Conservation (phyloP, 2,888 invertebrate species). For the Dryadula phaetusa region DNA sequence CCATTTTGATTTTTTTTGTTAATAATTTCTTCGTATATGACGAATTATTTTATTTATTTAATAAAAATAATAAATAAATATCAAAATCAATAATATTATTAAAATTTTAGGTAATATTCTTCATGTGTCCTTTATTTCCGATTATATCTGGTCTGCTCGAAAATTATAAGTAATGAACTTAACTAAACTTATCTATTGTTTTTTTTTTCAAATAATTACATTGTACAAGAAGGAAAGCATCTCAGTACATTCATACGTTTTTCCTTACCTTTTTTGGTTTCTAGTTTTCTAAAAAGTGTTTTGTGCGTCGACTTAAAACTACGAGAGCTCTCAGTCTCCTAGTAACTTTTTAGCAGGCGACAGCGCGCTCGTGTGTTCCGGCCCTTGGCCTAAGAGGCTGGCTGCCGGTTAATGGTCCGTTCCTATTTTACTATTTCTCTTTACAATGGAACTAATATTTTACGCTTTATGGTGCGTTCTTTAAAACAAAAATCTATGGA, state of each 20-base stretch:
- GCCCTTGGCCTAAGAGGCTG: constrained; percentile 38
- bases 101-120: too few relatives aligned
- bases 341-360: constrained; percentile 33
- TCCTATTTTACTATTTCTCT: constrained; percentile 35
- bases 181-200: too few relatives aligned
- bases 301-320: constrained; percentile 18
- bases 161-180: too few relatives aligned
- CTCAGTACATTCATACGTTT: neutral
- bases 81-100: too few relatives aligned
- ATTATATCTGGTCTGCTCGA: too few relatives aligned
- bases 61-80: too few relatives aligned
- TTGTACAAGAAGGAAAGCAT: neutral
- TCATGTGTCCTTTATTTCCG: too few relatives aligned
- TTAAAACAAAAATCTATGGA: too few relatives aligned
- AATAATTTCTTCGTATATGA: too few relatives aligned
- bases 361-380: constrained; percentile 39
- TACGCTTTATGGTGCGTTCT: constrained; percentile 18
- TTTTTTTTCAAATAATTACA: neutral
- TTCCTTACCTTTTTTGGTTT: neutral
- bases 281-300: constrained; percentile 19
- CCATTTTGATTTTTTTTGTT: too few relatives aligned
- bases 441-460: constrained; percentile 30
- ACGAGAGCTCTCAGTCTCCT: constrained; percentile 32
- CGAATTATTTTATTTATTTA: too few relatives aligned
- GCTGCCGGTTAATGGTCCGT: constrained; percentile 32